A percentile compares a stretch with the other conserved stretches of the same genome.
These are phyloP conservation scores for Emydocephalus ijimae DNA, from an alignment of 2,113 vertebrate genomes.

Conservation along the genomic window DNA sequence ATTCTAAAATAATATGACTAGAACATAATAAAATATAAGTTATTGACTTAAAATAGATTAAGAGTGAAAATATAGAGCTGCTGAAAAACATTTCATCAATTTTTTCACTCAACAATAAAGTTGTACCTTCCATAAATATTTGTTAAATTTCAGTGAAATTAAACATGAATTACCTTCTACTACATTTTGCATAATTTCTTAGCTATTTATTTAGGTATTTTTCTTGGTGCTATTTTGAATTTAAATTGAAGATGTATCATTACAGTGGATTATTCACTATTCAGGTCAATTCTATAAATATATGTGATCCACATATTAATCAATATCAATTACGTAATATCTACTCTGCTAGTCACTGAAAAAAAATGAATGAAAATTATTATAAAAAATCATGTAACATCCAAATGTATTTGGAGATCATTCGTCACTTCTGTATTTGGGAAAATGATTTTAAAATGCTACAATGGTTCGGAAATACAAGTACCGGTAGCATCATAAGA, in stretches of 20 bases:
- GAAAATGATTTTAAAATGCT: not conserved
- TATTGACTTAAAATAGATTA: not conserved
- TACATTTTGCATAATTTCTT: not conserved
- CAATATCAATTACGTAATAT: not conserved
- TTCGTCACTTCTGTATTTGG: not conserved
- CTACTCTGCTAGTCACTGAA: not conserved
- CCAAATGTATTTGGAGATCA: not conserved
- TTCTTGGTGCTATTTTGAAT: not conserved
- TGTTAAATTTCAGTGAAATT: not conserved
- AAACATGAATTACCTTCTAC: not conserved
- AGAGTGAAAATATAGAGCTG: not conserved
- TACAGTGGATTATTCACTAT: not conserved
- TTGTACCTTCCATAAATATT: not conserved
- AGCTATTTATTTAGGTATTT: not conserved
- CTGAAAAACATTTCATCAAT: not conserved
- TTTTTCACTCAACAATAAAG: not conserved
- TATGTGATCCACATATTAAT: not conserved
- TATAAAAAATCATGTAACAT: not conserved
- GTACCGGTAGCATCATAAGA: not conserved
- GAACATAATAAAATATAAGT: not conserved
- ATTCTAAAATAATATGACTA: not conserved
- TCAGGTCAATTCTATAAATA: not conserved
- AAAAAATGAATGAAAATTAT: not conserved
- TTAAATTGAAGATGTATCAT: not conserved
- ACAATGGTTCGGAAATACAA: not conserved